Conservation (phyloP, 1,140 invertebrate genomes). For the Parapsyche elsis region DNA sequence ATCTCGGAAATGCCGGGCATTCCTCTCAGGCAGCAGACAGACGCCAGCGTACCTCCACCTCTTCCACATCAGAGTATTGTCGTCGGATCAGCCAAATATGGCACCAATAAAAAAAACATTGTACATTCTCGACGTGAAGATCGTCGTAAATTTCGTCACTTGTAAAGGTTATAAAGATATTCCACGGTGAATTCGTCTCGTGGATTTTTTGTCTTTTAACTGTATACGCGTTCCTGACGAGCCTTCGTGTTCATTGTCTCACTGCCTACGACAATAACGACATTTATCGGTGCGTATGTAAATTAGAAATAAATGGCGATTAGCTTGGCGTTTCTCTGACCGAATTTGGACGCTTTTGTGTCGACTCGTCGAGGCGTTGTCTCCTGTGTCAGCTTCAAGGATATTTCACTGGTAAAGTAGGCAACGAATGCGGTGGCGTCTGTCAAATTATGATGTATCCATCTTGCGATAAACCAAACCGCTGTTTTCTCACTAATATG, state of each 20-base stretch:
- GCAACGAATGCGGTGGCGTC: too few relatives aligned
- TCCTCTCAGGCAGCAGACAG: conserved; percentile 6
- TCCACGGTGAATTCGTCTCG: not conserved
- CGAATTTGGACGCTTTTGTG: too few relatives aligned
- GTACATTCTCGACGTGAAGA: not conserved
- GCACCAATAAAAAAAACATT: not conserved
- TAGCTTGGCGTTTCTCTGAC: not conserved
- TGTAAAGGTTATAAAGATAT: too few relatives aligned
- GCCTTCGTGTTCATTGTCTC: too few relatives aligned
- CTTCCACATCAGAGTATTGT: not conserved
- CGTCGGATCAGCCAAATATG: not conserved
- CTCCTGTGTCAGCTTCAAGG: too few relatives aligned
- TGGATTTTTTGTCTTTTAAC: not conserved
- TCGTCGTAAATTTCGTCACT: too few relatives aligned
- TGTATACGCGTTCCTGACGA: not conserved
- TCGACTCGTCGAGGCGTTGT: too few relatives aligned
- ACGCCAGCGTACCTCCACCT: not conserved
- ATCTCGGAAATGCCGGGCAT: conserved; percentile 27
- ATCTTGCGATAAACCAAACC: too few relatives aligned
- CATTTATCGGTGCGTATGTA: not conserved
- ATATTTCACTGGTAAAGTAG: too few relatives aligned
- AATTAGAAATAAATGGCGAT: not conserved
- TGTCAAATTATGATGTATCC: too few relatives aligned
- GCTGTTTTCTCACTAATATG: too few relatives aligned
- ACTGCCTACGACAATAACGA: not conserved